Evolutionary conservation across 2,113 vertebrate genomes (phyloP).

Genomic region (Amphilophus citrinellus): DNA sequence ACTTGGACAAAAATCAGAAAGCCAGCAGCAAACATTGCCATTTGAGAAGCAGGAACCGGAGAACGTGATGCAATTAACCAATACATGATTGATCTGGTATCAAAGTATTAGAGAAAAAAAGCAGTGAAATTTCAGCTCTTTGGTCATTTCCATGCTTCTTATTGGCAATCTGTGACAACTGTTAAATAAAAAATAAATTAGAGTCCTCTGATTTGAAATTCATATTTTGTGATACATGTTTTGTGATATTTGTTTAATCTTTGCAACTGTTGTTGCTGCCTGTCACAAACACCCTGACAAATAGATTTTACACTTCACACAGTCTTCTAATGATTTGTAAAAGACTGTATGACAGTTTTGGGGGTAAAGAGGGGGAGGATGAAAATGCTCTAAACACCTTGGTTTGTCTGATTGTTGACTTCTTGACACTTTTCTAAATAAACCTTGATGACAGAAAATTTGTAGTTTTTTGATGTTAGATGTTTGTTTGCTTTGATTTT

Average conservation of each 20-base stretch:
- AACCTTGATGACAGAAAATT: slow-evolving; percentile 1
- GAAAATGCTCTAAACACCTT: not conserved
- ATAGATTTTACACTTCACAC: slow-evolving; percentile 7
- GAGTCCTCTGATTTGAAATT: too few relatives aligned
- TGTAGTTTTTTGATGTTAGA: not conserved
- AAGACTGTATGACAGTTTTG: slow-evolving; percentile 3
- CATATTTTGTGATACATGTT: not conserved
- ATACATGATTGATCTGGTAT: not conserved
- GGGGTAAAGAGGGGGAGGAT: slow-evolving; percentile 11
- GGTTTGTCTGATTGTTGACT: slow-evolving; percentile 11
- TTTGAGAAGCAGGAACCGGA: slow-evolving; percentile 4
- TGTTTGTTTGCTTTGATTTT: not conserved
- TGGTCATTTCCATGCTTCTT: too few relatives aligned
- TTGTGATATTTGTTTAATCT: not conserved
- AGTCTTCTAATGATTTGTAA: slow-evolving; percentile 7
- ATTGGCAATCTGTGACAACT: too few relatives aligned
- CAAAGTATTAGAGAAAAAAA: not conserved
- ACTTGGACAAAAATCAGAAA: not conserved
- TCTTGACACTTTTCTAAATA: not conserved
- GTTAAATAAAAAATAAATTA: too few relatives aligned
- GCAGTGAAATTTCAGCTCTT: not conserved
- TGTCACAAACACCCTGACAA: not conserved
- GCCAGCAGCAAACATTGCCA: not conserved
- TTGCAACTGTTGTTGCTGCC: not conserved
- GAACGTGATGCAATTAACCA: not conserved